Evolutionary conservation across 2,797 vertebrate genomes (phyloP).

Genomic region (Podarcis lilfordi): DNA sequence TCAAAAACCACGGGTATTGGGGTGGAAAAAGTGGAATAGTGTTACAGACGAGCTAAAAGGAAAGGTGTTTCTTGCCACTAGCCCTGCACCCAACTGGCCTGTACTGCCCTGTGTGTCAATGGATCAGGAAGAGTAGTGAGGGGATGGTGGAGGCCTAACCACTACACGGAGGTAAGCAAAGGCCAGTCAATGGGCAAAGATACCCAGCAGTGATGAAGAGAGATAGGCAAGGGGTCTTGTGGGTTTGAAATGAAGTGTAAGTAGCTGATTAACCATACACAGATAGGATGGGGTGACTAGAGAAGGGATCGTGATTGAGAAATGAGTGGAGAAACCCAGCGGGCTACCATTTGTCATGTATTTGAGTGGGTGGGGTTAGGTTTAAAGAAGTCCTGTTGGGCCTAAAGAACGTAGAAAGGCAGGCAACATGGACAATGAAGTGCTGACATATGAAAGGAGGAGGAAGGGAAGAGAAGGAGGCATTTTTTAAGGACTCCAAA

Average conservation of each 20-base stretch:
- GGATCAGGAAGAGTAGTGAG: not conserved
- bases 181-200: not conserved
- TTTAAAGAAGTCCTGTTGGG: not conserved
- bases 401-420: not conserved
- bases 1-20: not conserved
- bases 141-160: not conserved
- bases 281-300: not conserved
- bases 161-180: not conserved
- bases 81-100: too few species aligned
- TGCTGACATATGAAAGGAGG: not conserved
- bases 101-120: not conserved
- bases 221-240: not conserved
- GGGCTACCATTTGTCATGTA: not conserved
- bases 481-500: not conserved
- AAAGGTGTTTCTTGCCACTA: not conserved
- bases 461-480: not conserved
- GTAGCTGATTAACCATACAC: not conserved
- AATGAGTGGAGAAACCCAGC: not conserved
- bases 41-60: not conserved
- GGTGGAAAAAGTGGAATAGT: not conserved
- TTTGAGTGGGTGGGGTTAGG: not conserved
- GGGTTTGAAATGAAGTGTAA: not conserved
- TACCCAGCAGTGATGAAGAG: not conserved
- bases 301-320: not conserved
- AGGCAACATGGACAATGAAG: too few species aligned